Evolutionary conservation across 2,113 vertebrate species (phyloP), one percentile per base, ranked within the genome.

Genomic region (Arvicanthis niloticus): DNA sequence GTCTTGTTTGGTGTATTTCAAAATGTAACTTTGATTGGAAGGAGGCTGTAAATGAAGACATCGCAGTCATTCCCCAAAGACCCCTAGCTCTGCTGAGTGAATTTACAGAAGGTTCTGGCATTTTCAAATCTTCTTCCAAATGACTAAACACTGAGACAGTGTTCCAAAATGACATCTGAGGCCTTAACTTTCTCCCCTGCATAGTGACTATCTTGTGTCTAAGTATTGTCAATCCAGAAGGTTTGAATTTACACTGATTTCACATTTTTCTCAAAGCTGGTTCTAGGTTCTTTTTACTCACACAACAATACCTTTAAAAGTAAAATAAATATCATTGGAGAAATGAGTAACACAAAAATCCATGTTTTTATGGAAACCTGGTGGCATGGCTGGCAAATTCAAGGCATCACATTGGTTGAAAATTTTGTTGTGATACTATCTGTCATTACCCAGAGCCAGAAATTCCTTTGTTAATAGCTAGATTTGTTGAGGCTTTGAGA

Each of bases 1-100:
- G 65, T 94, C 58, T 90, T 94, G 45, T 51, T 62, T 77, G 40
- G 24, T 89, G 3, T 84, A 85, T 88, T 91, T 96, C 62, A 80
- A 65, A 96, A 48, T n/a, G 45, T 48, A 72, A 3, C 1, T 40
- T 45, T 42, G 51, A 60, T 93, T 90, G 24, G 62, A 93, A 70
- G 76, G 13, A 75, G 88, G 80, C 31, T 22, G 6, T 86, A 51
- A 45, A 80, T 89, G 70, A 76, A 70, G 45, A 77, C 40, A 58
- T 31, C 15, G 75, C 13, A 42, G 19, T 68, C 31, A 89, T 91
- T 91, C 34, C 56, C 24, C 13, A 45, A 93, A 96, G 37, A 77
- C 53, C 9, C 29, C 73, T 73, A 84, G 56, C 62, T 53, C 29
- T 91, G 15, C 17, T 70, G 60, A 21, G 67, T 96, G 65, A 21